Conservation (phyloP, 2,797 vertebrate species). For the Falco biarmicus region DNA sequence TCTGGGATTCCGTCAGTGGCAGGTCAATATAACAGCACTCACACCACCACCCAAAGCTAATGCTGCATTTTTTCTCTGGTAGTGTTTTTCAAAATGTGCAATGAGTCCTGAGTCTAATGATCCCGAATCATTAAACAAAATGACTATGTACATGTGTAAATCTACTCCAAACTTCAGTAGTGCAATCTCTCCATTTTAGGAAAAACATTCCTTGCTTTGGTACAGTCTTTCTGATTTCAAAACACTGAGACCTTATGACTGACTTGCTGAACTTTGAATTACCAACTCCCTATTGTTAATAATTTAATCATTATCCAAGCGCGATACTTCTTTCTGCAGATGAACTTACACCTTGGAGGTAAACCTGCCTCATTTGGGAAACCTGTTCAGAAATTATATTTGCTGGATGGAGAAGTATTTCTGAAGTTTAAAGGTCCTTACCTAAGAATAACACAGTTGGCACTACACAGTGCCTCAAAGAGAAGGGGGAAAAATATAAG, state of each 20-base stretch:
- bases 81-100: neutral
- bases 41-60: neutral
- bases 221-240: neutral
- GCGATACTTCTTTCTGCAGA: neutral
- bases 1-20: neutral
- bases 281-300: neutral
- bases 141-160: accelerated
- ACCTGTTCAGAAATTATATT: neutral
- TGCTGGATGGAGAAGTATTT: neutral
- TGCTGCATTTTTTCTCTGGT: neutral
- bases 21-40: neutral
- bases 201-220: neutral
- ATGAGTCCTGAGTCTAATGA: neutral
- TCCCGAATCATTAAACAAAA: neutral
- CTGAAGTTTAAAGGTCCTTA: neutral
- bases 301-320: neutral
- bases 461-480: neutral
- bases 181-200: neutral
- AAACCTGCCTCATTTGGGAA: neutral
- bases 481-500: accelerated
- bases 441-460: neutral
- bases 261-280: neutral
- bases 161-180: neutral
- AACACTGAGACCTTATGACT: neutral
- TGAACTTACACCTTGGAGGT: neutral